Conservation (phyloP, 2,797 vertebrate species). For the Channa striata region DNA sequence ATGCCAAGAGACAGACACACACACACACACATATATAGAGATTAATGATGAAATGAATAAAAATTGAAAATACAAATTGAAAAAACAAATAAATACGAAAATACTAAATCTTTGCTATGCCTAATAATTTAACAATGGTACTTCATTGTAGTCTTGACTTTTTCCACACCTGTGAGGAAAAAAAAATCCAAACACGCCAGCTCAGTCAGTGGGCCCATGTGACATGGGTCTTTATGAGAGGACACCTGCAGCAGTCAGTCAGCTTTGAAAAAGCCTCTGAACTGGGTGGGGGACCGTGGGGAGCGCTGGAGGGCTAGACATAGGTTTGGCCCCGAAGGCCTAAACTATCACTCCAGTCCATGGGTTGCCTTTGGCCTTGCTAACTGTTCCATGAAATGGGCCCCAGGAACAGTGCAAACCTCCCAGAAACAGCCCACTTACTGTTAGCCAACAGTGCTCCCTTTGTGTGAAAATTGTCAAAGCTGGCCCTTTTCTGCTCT, state of each 20-base stretch:
- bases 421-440: slow-evolving; percentile 86
- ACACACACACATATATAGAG: slow-evolving; percentile 26
- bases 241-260: slow-evolving; percentile 80
- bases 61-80: too few relatives aligned
- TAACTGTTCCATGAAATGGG: slow-evolving; percentile 91
- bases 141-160: slow-evolving; percentile 39
- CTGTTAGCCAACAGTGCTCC: slow-evolving; percentile 91
- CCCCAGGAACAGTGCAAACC: slow-evolving; percentile 86
- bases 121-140: slow-evolving; percentile 14
- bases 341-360: slow-evolving; percentile 87
- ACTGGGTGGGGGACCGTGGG: slow-evolving; percentile 56
- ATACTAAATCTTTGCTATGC: neutral
- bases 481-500: slow-evolving; percentile 83
- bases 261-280: slow-evolving; percentile 82
- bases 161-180: slow-evolving; percentile 56
- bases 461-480: slow-evolving; percentile 87
- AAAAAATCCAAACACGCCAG: slow-evolving; percentile 45
- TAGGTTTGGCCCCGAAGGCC: slow-evolving; percentile 79
- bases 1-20: too few relatives aligned
- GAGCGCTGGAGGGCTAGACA: slow-evolving; percentile 75
- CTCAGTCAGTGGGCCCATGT: slow-evolving; percentile 68
- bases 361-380: slow-evolving; percentile 87
- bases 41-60: too few relatives aligned
- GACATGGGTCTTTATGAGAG: slow-evolving; percentile 76
- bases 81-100: slow-evolving; percentile 3